Evolutionary conservation across 2,888 invertebrate genomes (phyloP).

Genomic region (Seira ritae): DNA sequence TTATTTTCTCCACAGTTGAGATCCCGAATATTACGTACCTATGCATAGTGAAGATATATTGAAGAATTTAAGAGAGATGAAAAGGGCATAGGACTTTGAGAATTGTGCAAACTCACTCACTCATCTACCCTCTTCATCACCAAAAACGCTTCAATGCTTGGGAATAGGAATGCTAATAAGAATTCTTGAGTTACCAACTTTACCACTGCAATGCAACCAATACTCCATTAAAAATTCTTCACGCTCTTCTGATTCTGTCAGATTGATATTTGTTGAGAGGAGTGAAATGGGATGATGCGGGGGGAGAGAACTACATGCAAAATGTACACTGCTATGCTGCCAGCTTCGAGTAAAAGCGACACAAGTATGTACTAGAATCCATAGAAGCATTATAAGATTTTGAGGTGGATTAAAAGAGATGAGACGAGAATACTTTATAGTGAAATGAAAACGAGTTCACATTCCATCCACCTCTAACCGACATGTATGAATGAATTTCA

Average conservation of each 20-base stretch:
- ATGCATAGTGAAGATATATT: no score
- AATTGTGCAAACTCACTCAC: background rate
- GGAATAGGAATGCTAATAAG: conserved; percentile 2
- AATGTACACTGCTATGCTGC: no score
- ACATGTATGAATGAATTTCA: conserved; percentile 16
- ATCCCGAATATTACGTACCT: no score
- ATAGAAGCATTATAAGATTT: background rate
- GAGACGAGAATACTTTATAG: background rate
- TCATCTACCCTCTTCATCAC: background rate
- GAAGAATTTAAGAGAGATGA: no score
- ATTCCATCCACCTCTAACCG: background rate
- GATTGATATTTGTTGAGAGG: conserved; percentile 48
- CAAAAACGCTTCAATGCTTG: conserved; percentile 1
- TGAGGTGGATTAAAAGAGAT: conserved; percentile 5
- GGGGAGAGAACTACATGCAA: background rate
- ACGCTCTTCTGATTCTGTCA: conserved; percentile 48
- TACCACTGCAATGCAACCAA: conserved; percentile 33
- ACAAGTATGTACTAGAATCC: background rate
- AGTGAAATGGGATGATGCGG: conserved; percentile 5
- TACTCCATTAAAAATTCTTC: conserved; percentile 60
- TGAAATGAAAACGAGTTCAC: background rate
- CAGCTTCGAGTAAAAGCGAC: background rate
- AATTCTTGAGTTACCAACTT: conserved; percentile 10
- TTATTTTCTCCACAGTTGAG: background rate
- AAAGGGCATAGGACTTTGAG: background rate